Base-by-base conservation (phyloP, 2,113 vertebrate genomes). In the Paradoxurus hermaphroditus region DNA sequence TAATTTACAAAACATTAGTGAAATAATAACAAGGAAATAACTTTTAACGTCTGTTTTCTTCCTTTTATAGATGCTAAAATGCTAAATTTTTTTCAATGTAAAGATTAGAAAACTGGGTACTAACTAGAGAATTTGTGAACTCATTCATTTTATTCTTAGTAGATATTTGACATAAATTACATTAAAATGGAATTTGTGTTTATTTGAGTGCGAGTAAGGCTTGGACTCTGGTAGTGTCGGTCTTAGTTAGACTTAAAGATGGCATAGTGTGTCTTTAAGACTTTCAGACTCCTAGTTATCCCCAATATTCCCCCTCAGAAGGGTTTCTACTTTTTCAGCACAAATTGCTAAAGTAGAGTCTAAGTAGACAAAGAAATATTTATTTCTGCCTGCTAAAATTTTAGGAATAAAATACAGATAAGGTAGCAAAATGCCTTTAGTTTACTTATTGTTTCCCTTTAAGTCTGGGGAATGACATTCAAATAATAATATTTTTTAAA, bases 401-500 rank as follows among this genome's bases (percentile, higher is more conserved):
- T 84, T 39, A 83, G 14, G 14, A 46, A 8, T 68, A 62, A 93
- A 95, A 86, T 13, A n/a, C 2, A 53, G 23, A 19, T 83, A 36
- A 87, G 23, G 9, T 77, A 77, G 4, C 4, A 70, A 41, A 86
- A n/a, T 34, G 5, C 13, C 34, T 93, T 79, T 67, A 49, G 7
- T 75, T 90, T 91, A 63, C 8, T 63, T 86, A 68, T 15, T 90
- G 41, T 90, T 91, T 95, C 44, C 89, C 49, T 88, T 95, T 95
- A 84, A 84, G 67, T 84, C 53, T 82, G 7, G 84, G 19, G 21
- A 91, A 91, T 91, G 83, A 51, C 18, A 56, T 70, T 5, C 51
- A 70, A 94, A 77, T 95, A 77, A 86, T 73, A 23, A 39, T 72
- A 21, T 72, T 72, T 31, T 39, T 72, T 13, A 23, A 39, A 68